Evolutionary conservation across 23 tunicate species (phyloP).

Genomic region (Styela clava): DNA sequence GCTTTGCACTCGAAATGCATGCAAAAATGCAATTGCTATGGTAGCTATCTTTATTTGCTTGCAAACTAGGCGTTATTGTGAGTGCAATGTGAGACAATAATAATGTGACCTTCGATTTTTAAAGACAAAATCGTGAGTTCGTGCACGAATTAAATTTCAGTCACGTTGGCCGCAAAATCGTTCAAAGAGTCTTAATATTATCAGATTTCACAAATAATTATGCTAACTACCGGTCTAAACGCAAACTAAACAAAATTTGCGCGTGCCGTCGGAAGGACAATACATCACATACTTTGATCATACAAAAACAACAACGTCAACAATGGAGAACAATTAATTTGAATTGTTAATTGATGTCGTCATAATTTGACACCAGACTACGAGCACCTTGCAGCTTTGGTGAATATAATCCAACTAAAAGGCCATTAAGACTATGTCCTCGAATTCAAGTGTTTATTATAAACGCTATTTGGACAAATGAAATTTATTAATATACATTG

Average conservation of each 20-base stretch:
- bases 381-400: neutral
- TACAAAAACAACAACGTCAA: neutral
- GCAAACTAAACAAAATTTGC: neutral
- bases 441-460: neutral
- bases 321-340: neutral
- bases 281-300: neutral
- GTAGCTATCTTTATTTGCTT: neutral
- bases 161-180: neutral
- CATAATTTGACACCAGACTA: neutral
- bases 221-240: constrained; percentile 2
- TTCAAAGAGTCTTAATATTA: neutral
- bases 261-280: neutral
- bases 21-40: neutral
- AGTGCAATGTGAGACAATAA: neutral
- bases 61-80: neutral
- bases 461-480: too few relatives aligned
- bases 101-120: neutral
- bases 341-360: neutral
- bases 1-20: neutral
- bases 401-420: neutral
- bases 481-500: neutral
- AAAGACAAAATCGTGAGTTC: neutral
- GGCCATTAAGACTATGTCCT: neutral
- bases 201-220: constrained; percentile 3
- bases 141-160: neutral